These are phyloP conservation scores for Siphlonurus alternatus DNA, from an alignment of 2,888 invertebrate species.

Conservation along the genomic window DNA sequence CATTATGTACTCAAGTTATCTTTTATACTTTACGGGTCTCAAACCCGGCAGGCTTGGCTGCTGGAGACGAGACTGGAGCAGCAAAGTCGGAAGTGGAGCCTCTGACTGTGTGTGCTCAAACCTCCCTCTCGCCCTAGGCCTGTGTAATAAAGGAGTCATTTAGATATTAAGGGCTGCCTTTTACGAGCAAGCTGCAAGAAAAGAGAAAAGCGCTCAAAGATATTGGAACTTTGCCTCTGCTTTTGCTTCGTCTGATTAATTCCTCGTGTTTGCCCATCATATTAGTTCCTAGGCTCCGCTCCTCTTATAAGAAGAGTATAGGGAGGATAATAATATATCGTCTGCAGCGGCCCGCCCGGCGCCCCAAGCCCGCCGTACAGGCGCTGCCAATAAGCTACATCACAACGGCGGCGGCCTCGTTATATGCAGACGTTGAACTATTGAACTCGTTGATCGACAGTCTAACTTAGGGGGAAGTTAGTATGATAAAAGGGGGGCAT, in stretches of 20 bases:
- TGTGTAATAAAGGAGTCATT: slow-evolving; percentile 7
- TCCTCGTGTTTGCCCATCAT: slow-evolving; percentile 3
- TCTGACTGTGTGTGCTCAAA: slow-evolving; percentile 2
- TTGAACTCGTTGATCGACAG: too few relatives aligned
- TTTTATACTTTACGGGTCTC: too few relatives aligned
- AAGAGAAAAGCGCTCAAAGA: slow-evolving; percentile 1
- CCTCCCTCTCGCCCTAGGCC: neutral
- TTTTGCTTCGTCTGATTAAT: slow-evolving; percentile 4
- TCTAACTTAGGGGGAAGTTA: too few relatives aligned
- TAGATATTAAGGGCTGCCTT: slow-evolving; percentile 3
- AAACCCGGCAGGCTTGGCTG: neutral
- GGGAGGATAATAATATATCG: neutral
- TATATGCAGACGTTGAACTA: too few relatives aligned
- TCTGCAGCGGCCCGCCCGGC: too few relatives aligned
- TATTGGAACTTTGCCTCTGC: neutral
- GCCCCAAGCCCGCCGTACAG: too few relatives aligned
- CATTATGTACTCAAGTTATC: too few relatives aligned
- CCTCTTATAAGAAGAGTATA: neutral
- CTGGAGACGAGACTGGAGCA: neutral
- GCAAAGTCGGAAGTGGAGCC: neutral
- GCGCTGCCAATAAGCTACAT: too few relatives aligned
- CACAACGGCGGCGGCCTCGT: too few relatives aligned
- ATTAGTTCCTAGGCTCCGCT: slow-evolving; percentile 2
- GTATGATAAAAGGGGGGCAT: too few relatives aligned
- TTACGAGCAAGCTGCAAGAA: neutral